Evolutionary conservation across 2,888 invertebrate genomes (phyloP), one percentile per base, ranked within the genome.

Genomic region (Pyrrhia umbra): DNA sequence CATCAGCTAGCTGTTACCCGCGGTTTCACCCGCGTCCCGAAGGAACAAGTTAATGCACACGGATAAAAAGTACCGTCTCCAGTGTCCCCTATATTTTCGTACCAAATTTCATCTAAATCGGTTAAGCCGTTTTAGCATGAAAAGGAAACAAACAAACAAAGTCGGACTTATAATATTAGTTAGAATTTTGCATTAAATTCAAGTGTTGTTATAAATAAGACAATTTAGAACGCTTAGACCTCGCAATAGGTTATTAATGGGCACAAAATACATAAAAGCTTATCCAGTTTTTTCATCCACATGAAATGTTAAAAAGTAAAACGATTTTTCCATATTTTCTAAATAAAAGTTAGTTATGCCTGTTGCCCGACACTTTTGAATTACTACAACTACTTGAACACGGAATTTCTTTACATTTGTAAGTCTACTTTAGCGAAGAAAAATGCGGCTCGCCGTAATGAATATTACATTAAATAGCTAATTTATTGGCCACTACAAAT

Each of bases 401-500:
- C 20, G 77, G 77, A 77, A 77, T 73, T 67, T 67, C 60, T 73
- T 13, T 60, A 59, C 49, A 66, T 13, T 74, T 64, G 57, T 56
- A 65, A 51, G 20, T 70, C 27, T 34, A 39, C 62, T 42, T 40
- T 54, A 61, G 61, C 63, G 57, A 25, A 64, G 78, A 78, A 77
- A 77, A 80, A 80, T 78, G 64, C 70, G 39, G 42, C 47, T 30
- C 15, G 55, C 50, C 59, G 67, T 66, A 79, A 81, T 83, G 71
- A 79, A 80, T 75, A 83, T 83, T 65, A 55, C 78, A 75, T 83
- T 67, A 78, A 57, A 62, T 20, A 45, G 68, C 42, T 67, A 81
- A 77, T 79, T 79, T 78, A 83, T 76, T 47, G 49, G 23, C 52
- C 43, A 25, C 63, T 58, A 63, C 64, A 61, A 77, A 71, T 77